Conservation (phyloP, 2,888 invertebrate genomes). For the Dolichopus griseipennis region DNA sequence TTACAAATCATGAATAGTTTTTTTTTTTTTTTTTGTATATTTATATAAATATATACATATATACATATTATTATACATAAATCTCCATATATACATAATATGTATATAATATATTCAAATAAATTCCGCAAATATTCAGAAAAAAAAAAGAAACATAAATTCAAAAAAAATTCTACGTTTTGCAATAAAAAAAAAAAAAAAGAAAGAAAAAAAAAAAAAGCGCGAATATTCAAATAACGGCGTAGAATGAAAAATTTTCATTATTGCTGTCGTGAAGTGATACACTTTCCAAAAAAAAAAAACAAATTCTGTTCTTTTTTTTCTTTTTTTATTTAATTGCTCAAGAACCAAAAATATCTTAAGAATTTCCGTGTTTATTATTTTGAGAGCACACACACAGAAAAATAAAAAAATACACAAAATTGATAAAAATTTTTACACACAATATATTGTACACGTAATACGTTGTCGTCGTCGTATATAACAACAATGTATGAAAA, state of each 20-base stretch:
- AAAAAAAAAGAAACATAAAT: too few species aligned
- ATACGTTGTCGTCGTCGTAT: too few species aligned
- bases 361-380: not conserved
- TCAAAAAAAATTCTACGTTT: constrained; percentile 6
- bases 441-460: too few species aligned
- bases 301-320: not conserved
- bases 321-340: not conserved
- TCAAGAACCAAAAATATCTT: not conserved
- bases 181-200: not conserved
- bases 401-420: too few species aligned
- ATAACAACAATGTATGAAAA: too few species aligned
- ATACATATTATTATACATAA: not conserved
- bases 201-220: not conserved
- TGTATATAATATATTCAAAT: not conserved
- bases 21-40: not conserved
- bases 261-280: not conserved
- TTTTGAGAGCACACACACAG: not conserved
- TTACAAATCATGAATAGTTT: not conserved
- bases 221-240: not conserved
- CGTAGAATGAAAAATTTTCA: not conserved
- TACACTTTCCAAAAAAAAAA: not conserved
- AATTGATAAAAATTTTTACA: too few species aligned
- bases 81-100: not conserved
- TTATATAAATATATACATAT: not conserved
- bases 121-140: not conserved